Percentiles rank a stretch among this genome's conserved stretches.
These are phyloP conservation scores for Melipona beecheii DNA, from an alignment of 2,888 invertebrate genomes.

Conservation along the genomic window DNA sequence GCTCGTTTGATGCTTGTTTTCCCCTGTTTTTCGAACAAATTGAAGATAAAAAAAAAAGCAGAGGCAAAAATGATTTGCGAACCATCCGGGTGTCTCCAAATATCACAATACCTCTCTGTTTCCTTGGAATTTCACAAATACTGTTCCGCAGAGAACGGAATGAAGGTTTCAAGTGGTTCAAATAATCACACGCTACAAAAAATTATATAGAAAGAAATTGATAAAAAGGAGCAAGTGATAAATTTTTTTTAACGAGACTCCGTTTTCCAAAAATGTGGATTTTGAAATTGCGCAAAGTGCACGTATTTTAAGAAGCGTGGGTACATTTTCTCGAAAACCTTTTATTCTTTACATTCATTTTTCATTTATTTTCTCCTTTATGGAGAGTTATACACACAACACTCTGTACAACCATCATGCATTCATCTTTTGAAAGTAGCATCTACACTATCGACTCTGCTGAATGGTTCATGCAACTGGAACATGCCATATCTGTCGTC, in stretches of 20 bases:
- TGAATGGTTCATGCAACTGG: not conserved
- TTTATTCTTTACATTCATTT: not conserved
- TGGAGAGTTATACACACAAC: not conserved
- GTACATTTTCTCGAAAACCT: not conserved
- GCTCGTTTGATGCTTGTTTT: not conserved
- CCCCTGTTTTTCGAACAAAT: not conserved
- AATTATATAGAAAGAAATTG: no score
- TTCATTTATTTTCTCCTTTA: not conserved
- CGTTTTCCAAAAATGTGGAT: not conserved
- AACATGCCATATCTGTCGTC: not conserved
- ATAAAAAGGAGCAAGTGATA: fast-evolving
- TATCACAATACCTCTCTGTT: no score
- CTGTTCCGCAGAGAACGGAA: no score
- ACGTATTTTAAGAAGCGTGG: not conserved
- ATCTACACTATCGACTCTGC: not conserved
- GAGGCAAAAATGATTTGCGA: not conserved
- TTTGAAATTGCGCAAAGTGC: not conserved
- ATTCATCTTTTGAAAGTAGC: not conserved
- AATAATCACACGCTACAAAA: not conserved
- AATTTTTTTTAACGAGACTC: not conserved
- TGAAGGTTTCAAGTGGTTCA: no score
- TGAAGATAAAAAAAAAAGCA: not conserved
- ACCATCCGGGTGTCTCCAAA: not conserved
- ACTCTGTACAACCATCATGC: not conserved
- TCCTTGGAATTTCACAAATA: not conserved